A percentile compares a stretch with the other conserved stretches of the same genome.
These are phyloP conservation scores for Microcaecilia unicolor DNA, from an alignment of 2,797 vertebrate species.

Conservation along the genomic window DNA sequence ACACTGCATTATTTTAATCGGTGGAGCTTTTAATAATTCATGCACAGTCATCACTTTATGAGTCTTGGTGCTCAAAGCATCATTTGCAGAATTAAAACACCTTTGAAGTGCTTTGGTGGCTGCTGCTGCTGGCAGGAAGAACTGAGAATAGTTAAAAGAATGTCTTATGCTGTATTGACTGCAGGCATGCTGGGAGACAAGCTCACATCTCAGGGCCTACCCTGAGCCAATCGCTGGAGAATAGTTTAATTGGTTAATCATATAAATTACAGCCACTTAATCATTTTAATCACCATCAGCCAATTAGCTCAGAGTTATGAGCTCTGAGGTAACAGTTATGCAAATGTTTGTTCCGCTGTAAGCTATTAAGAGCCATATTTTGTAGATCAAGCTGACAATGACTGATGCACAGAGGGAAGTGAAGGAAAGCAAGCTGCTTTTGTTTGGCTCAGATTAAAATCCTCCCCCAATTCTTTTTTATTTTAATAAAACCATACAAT, in stretches of 20 bases:
- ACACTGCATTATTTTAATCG: background rate
- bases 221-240: conserved; percentile 50
- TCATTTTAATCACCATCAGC: conserved; percentile 74
- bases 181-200: conserved; percentile 50
- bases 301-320: conserved; percentile 68
- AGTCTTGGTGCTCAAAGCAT: conserved; percentile 16
- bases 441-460: conserved; percentile 29
- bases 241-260: conserved; percentile 77
- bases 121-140: conserved; percentile 22
- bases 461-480: conserved; percentile 21
- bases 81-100: conserved; percentile 31
- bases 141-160: conserved; percentile 33
- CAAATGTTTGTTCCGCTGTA: conserved; percentile 65
- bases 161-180: conserved; percentile 15
- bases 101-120: conserved; percentile 28
- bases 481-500: conserved; percentile 20
- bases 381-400: conserved; percentile 52
- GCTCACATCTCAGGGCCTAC: conserved; percentile 33
- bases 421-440: conserved; percentile 40
- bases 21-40: conserved; percentile 24
- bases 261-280: conserved; percentile 78
- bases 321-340: conserved; percentile 67
- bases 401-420: conserved; percentile 38
- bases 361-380: conserved; percentile 60
- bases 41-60: conserved; percentile 14